Conservation (phyloP, 2,888 invertebrate species). For the Cylindroiulus punctatus region DNA sequence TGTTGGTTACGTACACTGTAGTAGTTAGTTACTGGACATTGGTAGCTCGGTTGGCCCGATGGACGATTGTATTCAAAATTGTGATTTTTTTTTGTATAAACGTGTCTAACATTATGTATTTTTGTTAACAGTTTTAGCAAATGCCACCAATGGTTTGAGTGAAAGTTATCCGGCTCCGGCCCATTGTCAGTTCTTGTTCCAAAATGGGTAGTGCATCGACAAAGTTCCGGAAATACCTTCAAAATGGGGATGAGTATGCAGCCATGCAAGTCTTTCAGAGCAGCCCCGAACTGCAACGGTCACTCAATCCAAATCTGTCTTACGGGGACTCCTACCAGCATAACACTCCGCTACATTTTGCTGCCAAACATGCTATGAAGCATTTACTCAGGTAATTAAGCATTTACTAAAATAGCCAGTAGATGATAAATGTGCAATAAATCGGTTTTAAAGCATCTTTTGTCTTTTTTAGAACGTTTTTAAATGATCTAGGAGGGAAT, state of each 20-base stretch:
- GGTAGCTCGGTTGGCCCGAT: too few species aligned
- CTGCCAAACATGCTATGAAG: constrained; percentile 75
- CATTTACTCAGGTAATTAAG: constrained; percentile 70
- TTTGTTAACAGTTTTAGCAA: neutral
- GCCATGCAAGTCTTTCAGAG: constrained; percentile 75
- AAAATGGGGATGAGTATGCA: constrained; percentile 77
- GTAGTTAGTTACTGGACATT: too few species aligned
- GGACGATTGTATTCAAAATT: too few species aligned
- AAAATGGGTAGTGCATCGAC: constrained; percentile 76
- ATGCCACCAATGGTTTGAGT: neutral
- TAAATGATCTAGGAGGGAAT: constrained; percentile 74
- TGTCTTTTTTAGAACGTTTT: constrained; percentile 69
- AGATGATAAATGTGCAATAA: too few species aligned
- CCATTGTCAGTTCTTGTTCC: neutral
- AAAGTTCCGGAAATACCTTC: constrained; percentile 76
- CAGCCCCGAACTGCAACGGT: constrained; percentile 73
- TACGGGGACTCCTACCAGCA: constrained; percentile 75
- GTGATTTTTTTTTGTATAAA: neutral
- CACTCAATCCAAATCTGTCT: constrained; percentile 74
- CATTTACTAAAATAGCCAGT: too few species aligned
- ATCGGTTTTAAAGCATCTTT: neutral
- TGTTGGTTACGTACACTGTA: too few species aligned
- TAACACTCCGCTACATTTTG: constrained; percentile 76
- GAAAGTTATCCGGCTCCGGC: neutral
- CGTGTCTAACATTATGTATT: too few species aligned